phyloP scores from a whole-genome alignment of 2,888 invertebrate genomes.

The Copidosoma aretas region DNA sequence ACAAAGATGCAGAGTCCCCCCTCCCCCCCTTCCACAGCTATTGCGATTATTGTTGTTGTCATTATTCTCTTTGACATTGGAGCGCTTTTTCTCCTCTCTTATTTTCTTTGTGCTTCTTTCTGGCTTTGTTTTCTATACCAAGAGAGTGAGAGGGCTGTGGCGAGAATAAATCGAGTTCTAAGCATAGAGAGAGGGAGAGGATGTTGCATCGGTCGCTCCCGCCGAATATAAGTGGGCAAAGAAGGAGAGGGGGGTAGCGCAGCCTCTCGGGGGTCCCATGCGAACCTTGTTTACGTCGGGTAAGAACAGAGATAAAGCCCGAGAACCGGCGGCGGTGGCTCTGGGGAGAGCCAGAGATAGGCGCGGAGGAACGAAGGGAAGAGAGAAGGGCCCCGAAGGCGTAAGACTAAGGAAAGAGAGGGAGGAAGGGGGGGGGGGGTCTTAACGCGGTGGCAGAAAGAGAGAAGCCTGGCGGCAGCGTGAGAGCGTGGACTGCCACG shows the following conservation, averaged over 20 bases:
- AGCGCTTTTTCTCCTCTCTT: neutral
- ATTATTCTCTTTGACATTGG: conserved; percentile 27
- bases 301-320: conserved; percentile 40
- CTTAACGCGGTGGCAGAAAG: conserved; percentile 25
- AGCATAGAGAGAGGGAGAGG: neutral
- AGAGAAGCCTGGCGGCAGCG: conserved; percentile 32
- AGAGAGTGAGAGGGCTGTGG: conserved; percentile 21
- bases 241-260: too few species aligned
- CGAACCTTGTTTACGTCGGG: conserved; percentile 56
- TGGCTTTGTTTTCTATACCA: conserved; percentile 8
- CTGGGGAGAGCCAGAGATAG: conserved; percentile 33
- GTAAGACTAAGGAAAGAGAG: neutral
- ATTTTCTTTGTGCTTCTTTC: neutral
- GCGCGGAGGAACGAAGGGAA: conserved; percentile 5
- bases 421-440: conserved; percentile 23
- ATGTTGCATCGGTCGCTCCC: conserved; percentile 7
- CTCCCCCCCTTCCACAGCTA: too few species aligned
- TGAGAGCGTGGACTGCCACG: conserved; percentile 32
- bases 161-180: conserved; percentile 33
- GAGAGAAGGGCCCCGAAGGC: conserved; percentile 27
- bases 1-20: conserved; percentile 3
- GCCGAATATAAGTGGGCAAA: conserved; percentile 23
- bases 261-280: conserved; percentile 11
- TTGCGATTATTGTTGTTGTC: conserved; percentile 5
- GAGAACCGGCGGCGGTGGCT: conserved; percentile 38